Evolutionary conservation across 2,888 invertebrate genomes (phyloP), one percentile per base, ranked within the genome.

Genomic region (Mantis religiosa): DNA sequence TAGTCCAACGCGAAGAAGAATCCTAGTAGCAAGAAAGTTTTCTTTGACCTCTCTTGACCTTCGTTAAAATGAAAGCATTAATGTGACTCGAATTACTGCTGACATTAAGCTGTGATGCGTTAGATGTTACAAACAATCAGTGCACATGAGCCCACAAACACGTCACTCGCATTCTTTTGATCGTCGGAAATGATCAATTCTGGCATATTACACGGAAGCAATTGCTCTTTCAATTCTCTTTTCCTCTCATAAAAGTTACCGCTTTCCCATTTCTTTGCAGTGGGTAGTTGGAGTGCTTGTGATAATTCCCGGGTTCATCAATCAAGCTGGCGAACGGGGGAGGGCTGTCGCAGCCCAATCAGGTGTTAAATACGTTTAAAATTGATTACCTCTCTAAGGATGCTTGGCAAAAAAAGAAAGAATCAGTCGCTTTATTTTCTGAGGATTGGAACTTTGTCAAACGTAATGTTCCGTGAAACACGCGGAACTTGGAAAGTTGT

Each of bases 311-410:
- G 28, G 30, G 30, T n/a, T 87, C 87, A 87, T 87, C 87, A 87
- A 86, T 87, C 87, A 87, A 47, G 27, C 9, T 28, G 81, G 28
- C 20, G 9, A 30, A 28, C 20, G 8, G 71, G 81, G 9, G 28
- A 86, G 86, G 15, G 30, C 34, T 28, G 27, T n/a, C 41, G 82
- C 34, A 82, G 82, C 82, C 87, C 25, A 87, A 82, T 82, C 87
- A 87, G 82, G 87, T 87, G 87, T 87, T 87, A 87, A 87, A 87
- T 87, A 82, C 87, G 87, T 87, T 82, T 87, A 34, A 82, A 87
- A 87, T 87, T 87, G 87, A 87, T 87, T 87, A 28, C 82, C 71
- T 27, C 27, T 27, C 85, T 27, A 27, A 27, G 25, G 71, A 85
- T 27, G n/a, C 28, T 28, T 2, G 28, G 85, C 54, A 85, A 47